Evolutionary conservation across 37 sponge, comb jelly and placozoan species (phyloP).

Genomic region (Aplysina aerophoba): DNA sequence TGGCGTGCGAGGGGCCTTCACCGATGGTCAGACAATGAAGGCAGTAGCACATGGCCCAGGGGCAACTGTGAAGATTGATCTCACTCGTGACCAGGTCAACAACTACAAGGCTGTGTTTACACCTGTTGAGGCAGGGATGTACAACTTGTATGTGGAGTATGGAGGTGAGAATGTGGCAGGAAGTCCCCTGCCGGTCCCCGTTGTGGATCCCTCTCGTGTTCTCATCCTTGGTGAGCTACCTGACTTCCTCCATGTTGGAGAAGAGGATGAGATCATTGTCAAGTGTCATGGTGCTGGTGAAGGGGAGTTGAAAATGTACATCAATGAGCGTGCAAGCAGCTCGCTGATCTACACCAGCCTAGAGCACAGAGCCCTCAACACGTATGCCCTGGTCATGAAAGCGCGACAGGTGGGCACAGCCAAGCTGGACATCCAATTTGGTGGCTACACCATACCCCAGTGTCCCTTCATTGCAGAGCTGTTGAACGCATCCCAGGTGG

Average conservation of each 20-base stretch:
- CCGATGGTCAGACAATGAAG: conserved; percentile 18
- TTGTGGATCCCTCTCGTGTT: conserved; percentile 70
- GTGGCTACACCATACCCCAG: conserved; percentile 34
- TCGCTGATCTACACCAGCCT: conserved; percentile 16
- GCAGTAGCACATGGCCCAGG: conserved; percentile 41
- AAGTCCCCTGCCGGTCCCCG: conserved; percentile 64
- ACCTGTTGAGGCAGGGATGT: conserved; percentile 68
- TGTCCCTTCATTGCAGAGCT: conserved; percentile 30
- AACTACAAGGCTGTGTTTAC: conserved; percentile 62
- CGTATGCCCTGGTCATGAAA: neutral
- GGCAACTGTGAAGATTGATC: conserved; percentile 15
- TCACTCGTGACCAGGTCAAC: conserved; percentile 52
- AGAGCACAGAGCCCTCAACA: conserved; percentile 10
- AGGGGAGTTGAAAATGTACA: conserved; percentile 21
- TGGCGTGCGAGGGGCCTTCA: conserved; percentile 32
- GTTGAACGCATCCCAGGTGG: conserved; percentile 8
- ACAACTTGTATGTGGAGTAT: conserved; percentile 72
- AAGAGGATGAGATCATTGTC: conserved; percentile 38
- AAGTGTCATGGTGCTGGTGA: conserved; percentile 45
- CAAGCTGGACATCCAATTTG: conserved; percentile 27
- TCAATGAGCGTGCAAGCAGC: conserved; percentile 23
- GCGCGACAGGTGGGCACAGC: conserved; percentile 18
- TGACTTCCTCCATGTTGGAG: conserved; percentile 39
- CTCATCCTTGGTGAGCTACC: conserved; percentile 48
- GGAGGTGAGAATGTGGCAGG: conserved; percentile 69